Base-by-base conservation (phyloP, 2,888 invertebrate genomes). In the Pollenia angustigena region DNA sequence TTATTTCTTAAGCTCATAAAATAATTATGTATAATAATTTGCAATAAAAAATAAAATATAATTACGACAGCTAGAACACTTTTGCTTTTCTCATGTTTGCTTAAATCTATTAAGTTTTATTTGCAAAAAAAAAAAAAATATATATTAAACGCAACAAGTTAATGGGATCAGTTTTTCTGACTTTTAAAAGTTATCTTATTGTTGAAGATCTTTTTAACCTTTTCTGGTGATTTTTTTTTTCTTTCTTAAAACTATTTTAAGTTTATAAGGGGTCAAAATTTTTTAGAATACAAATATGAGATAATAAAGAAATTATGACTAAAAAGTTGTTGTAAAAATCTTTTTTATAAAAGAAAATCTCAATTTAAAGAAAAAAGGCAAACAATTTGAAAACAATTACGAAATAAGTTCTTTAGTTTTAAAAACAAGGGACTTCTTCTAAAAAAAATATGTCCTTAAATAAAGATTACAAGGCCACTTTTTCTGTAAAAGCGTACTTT, bases 121-220 rank as follows among this genome's bases (percentile, higher is more conserved):
- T 52, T 32, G 23, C 46, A 42, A 60, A 18, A 52, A 42, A 50
- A 69, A 60, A 32, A 14, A 56, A n/a, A n/a, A n/a, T n/a, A n/a
- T n/a, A n/a, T 54, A 8, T 18, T 32, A 6, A 32, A 32, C 32
- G 32, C 32, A 32, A 32, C 3, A 18, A 72, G 64, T 81, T 81
- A 72, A 81, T 64, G 72, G 56, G 72, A 40, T 56, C 40, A 72
- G 14, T 32, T 81, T 64, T 62, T 64, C 11, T 60, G 42, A 40
- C 58, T 58, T 48, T 23, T 69, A 6, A 32, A 6, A 32, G 50
- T 16, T 16, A 54, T n/a, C 60, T 54, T 23, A 10, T 46, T 46
- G 12, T 46, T 46, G 2, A 62, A 44, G 62, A 32, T 62, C 44
- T 46, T 18, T 46, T 23, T 69, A 40, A 69, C 46, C 56, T 62